Conservation (phyloP, 2,113 vertebrate species). For the Gila orcuttii region DNA sequence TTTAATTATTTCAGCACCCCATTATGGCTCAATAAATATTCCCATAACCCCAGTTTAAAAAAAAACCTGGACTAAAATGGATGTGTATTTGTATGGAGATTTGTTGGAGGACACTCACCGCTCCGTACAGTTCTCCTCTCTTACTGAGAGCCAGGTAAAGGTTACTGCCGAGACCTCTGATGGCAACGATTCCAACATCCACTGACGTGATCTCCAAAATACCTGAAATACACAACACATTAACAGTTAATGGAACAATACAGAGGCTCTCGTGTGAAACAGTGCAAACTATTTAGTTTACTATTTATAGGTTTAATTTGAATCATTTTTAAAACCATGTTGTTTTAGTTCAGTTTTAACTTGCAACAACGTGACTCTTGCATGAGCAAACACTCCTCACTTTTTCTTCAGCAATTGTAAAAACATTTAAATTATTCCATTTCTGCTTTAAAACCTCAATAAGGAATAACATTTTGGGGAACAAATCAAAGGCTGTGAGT, state of each 20-base stretch:
- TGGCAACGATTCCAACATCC: constrained; percentile 94
- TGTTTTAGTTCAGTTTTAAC: neutral
- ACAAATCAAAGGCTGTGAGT: neutral
- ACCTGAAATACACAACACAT: constrained; percentile 71
- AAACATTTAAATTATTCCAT: neutral
- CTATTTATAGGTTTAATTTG: neutral
- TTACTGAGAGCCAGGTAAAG: constrained; percentile 96
- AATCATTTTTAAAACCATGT: neutral
- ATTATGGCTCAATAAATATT: neutral
- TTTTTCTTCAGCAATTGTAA: neutral
- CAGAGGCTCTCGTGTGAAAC: neutral
- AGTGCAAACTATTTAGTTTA: neutral
- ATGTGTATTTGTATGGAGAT: constrained; percentile 44
- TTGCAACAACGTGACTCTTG: neutral
- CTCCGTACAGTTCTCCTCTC: constrained; percentile 93
- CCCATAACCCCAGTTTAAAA: neutral
- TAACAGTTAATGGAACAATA: neutral
- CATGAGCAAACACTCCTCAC: neutral
- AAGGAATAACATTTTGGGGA: neutral
- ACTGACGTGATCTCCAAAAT: constrained; percentile 97
- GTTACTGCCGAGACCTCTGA: constrained; percentile 93
- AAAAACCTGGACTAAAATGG: neutral
- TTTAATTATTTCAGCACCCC: neutral
- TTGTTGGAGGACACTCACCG: constrained; percentile 83
- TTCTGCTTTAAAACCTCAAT: neutral